These are phyloP conservation scores for Nomada ruficornis DNA, from an alignment of 2,888 invertebrate genomes.

Conservation along the genomic window DNA sequence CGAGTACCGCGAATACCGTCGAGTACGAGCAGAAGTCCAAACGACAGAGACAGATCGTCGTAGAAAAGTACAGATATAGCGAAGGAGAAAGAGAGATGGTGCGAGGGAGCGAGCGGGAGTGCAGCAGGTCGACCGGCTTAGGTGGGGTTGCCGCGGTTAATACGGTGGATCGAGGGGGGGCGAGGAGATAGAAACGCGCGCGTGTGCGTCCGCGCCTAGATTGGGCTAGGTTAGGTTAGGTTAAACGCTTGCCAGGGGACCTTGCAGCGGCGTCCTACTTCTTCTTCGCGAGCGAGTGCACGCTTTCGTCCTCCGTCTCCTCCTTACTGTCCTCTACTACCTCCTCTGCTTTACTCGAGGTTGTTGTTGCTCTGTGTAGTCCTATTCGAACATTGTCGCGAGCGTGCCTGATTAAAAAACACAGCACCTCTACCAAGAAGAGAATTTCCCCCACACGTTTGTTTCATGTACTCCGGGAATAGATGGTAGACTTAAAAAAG, in stretches of 20 bases:
- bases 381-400: constrained; percentile 26
- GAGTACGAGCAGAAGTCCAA: constrained; percentile 32
- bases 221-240: constrained; percentile 70
- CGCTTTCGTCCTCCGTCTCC: constrained; percentile 60
- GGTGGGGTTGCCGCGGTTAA: constrained; percentile 67
- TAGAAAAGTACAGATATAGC: constrained; percentile 31
- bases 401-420: constrained; percentile 16
- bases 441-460: too few relatives aligned
- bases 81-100: constrained; percentile 23
- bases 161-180: constrained; percentile 39
- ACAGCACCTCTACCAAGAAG: background rate
- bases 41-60: constrained; percentile 24
- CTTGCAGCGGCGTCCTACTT: constrained; percentile 73
- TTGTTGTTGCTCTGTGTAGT: constrained; percentile 36
- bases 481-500: too few relatives aligned
- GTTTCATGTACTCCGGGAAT: too few relatives aligned
- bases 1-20: constrained; percentile 50
- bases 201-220: constrained; percentile 66
- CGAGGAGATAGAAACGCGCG: constrained; percentile 59
- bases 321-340: constrained; percentile 36
- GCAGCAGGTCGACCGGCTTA: constrained; percentile 63
- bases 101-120: constrained; percentile 52
- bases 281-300: constrained; percentile 63
- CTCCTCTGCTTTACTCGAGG: constrained; percentile 29
- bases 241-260: constrained; percentile 68